These are phyloP conservation scores for Parazoanthus atlanticus DNA, from an alignment of 92 coral and sea anemone genomes.

Conservation along the genomic window DNA sequence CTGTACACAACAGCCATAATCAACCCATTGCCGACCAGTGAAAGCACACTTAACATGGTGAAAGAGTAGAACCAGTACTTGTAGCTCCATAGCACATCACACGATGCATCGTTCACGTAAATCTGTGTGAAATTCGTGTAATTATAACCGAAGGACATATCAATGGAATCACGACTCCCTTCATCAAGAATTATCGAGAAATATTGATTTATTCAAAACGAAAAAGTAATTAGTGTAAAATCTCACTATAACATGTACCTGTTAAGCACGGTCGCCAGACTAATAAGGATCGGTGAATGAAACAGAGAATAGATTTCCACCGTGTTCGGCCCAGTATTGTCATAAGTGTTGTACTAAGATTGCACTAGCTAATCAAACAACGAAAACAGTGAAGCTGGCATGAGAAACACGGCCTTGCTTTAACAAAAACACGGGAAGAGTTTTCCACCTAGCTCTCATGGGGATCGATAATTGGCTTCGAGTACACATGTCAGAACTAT, in stretches of 20 bases:
- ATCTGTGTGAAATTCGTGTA: background rate
- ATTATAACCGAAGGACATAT: background rate
- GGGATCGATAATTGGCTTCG: too few relatives aligned
- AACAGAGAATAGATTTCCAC: too few relatives aligned
- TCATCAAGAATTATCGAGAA: background rate
- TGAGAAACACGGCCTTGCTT: background rate
- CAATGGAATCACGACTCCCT: background rate
- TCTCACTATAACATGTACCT: background rate
- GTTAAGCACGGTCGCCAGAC: background rate
- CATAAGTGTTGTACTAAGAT: background rate
- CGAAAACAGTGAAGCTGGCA: background rate
- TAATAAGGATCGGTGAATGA: too few relatives aligned
- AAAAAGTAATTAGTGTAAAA: too few relatives aligned
- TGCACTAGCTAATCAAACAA: background rate
- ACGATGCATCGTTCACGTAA: background rate
- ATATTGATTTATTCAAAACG: too few relatives aligned
- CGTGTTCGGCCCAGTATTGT: background rate
- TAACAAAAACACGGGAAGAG: background rate
- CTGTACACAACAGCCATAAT: constrained; percentile 22
- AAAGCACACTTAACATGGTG: background rate
- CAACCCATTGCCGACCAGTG: constrained; percentile 2
- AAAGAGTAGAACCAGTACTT: constrained; percentile 4
- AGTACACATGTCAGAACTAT: too few relatives aligned
- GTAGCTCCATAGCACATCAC: background rate
- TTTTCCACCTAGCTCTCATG: too few relatives aligned